Evolutionary conservation across 2,113 vertebrate species (phyloP), one percentile per base, ranked within the genome.

Genomic region (Lophius piscatorius): DNA sequence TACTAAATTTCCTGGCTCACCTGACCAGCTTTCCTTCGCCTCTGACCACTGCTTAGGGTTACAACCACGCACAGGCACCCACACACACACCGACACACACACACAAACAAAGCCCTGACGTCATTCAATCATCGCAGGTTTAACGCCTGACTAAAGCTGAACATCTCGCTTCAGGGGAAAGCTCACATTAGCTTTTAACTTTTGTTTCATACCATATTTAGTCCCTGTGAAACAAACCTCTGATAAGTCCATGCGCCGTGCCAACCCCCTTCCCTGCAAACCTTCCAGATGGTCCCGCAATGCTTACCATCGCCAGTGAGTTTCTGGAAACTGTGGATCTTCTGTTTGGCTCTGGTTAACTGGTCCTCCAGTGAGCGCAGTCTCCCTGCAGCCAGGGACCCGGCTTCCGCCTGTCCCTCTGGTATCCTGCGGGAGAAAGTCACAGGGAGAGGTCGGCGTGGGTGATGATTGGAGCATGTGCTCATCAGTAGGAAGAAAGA

Each of bases 271-370:
- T 23, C 39, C 44, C 18, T 16, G 26, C 20, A 50, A 50, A 44
- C 61, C n/a, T 38, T 49, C 39, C 7, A 24, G 21, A 45, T 3
- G n/a, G n/a, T 24, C 26, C 22, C n/a, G 21, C 9, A 17, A 10
- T 28, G 22, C 93, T 81, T 91, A 96, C 95, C 94, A 65, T 94
- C 92, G 89, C 93, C 93, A 55, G 94, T 94, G 71, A 90, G 87
- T 84, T 94, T 95, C 89, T 97, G 96, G 76, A 94, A 97, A 88
- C 90, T 96, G 91, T 96, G 94, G 88, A 99, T 96, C 92, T 99
- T 94, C 90, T 96, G 94, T 90, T 98, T 98, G 92, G 97, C 96
- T 92, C 93, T 93, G 88, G 92, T 86, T 70, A 99, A 93, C 87
- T 98, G 96, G 47, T 97, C 96, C 82, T 98, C 96, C 92, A 99